Evolutionary conservation across 64 coral and sea anemone genomes (phyloP).

Genomic region (Trachythela sp.): DNA sequence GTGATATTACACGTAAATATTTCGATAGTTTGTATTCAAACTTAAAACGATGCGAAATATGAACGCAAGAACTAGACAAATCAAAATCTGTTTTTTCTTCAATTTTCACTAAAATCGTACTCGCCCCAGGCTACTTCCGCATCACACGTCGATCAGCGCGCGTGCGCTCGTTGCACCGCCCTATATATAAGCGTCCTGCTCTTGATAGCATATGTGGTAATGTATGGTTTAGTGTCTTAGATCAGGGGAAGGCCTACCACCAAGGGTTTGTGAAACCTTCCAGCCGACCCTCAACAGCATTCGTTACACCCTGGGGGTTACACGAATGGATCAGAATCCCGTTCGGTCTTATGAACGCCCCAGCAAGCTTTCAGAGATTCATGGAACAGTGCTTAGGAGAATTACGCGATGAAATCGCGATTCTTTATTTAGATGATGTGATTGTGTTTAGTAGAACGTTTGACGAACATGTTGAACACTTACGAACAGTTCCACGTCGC

Average conservation of each 20-base stretch:
- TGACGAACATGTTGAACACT: constrained; percentile 11
- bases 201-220: neutral
- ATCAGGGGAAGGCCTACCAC: constrained; percentile 8
- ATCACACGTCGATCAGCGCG: no score
- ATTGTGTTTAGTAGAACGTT: constrained; percentile 14
- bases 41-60: no score
- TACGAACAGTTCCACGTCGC: neutral
- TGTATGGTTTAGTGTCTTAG: neutral
- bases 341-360: neutral
- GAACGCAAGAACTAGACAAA: no score
- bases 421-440: neutral
- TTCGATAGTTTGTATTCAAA: no score
- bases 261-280: constrained; percentile 13
- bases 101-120: no score
- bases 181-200: no score
- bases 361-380: neutral
- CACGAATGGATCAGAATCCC: constrained; percentile 1
- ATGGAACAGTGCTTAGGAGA: constrained; percentile 19
- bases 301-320: neutral
- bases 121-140: no score
- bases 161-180: no score
- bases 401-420: neutral
- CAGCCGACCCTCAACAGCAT: neutral
- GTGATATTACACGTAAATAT: no score
- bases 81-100: no score